Percentiles rank a stretch among this genome's conserved stretches.
Conservation (phyloP, 2,797 vertebrate genomes). For the Cynodonichthys magdalenae region DNA sequence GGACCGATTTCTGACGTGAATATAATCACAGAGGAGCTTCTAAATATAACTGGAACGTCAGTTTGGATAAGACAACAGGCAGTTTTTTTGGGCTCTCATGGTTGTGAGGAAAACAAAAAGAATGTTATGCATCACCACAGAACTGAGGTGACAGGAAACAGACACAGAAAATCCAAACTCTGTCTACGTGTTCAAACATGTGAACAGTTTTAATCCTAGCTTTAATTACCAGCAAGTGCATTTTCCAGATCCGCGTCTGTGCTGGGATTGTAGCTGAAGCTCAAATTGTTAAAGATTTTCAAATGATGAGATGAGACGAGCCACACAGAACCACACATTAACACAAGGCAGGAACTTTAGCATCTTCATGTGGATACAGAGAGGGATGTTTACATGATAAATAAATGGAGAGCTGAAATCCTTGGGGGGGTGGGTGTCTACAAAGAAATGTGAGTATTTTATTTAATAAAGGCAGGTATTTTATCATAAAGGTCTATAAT, state of each 20-base stretch:
- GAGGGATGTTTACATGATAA: background rate
- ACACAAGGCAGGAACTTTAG: slow-evolving; percentile 8
- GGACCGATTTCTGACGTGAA: background rate
- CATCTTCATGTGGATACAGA: background rate
- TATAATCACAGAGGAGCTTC: background rate
- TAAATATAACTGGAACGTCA: background rate
- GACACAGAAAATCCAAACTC: background rate
- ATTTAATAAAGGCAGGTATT: background rate
- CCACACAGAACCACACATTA: slow-evolving; percentile 10
- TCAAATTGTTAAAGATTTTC: background rate
- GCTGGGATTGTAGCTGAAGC: background rate
- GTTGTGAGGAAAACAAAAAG: background rate
- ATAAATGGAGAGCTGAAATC: background rate
- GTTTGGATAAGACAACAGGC: background rate
- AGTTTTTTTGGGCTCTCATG: background rate
- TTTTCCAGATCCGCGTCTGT: background rate
- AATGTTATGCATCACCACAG: background rate
- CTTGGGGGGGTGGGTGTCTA: background rate
- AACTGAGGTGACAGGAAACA: background rate
- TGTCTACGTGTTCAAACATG: background rate
- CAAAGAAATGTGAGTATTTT: background rate
- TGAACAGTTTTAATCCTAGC: background rate
- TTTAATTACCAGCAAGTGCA: background rate
- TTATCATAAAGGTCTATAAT: background rate
- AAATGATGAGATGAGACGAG: slow-evolving; percentile 14